These are phyloP conservation scores for Lasius fuliginosus DNA, from an alignment of 2,888 invertebrate species.

Conservation along the genomic window DNA sequence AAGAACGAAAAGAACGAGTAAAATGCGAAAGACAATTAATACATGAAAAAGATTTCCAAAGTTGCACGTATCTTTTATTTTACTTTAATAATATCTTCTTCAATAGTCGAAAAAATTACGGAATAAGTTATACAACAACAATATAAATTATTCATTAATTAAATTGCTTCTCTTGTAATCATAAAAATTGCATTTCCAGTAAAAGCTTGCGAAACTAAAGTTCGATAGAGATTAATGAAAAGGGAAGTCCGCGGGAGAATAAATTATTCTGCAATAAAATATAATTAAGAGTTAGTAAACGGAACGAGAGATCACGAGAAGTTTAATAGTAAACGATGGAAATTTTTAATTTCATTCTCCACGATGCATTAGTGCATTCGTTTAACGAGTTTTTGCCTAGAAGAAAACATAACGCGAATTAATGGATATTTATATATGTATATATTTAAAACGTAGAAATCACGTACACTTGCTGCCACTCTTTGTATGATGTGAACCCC, in stretches of 20 bases:
- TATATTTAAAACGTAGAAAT: constrained; percentile 57
- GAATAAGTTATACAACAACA: not conserved
- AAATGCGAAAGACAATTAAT: not conserved
- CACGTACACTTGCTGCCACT: constrained; percentile 64
- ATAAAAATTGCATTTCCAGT: not conserved
- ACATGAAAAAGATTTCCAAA: not conserved
- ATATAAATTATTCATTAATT: constrained; percentile 9
- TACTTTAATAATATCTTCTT: not conserved
- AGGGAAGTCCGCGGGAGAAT: not conserved
- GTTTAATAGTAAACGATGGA: constrained; percentile 25
- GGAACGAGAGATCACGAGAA: not conserved
- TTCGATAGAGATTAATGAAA: not conserved
- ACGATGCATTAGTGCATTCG: constrained; percentile 49
- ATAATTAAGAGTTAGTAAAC: constrained; percentile 22
- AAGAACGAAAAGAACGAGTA: not conserved
- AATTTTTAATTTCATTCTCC: constrained; percentile 19
- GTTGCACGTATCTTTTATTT: not conserved
- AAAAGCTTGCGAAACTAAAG: not conserved
- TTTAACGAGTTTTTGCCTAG: constrained; percentile 56
- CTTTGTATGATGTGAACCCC: constrained; percentile 60
- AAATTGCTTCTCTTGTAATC: not conserved
- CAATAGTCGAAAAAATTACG: not conserved
- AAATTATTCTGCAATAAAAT: constrained; percentile 6
- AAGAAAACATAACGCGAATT: not conserved
- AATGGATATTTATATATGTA: constrained; percentile 54